These are phyloP conservation scores for Pardalotus punctatus DNA, from an alignment of 2,113 vertebrate genomes.

Conservation along the genomic window DNA sequence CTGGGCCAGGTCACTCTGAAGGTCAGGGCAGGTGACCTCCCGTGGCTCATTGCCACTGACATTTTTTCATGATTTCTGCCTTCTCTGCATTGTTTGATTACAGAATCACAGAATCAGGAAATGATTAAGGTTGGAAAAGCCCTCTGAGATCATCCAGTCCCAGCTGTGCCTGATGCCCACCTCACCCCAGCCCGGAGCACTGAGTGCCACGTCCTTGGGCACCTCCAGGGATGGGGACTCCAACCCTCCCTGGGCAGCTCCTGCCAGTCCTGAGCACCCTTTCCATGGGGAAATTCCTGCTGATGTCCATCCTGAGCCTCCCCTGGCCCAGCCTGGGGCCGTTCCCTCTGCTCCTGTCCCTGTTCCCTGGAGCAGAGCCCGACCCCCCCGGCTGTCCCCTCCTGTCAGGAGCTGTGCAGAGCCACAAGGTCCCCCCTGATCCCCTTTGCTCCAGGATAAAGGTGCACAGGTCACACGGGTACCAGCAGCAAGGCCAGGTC, in stretches of 20 bases:
- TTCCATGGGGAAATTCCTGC: neutral
- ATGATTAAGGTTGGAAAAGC: neutral
- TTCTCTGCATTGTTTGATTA: neutral
- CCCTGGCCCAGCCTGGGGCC: neutral
- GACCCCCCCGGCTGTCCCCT: neutral
- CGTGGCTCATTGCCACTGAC: neutral
- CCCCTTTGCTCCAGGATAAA: neutral
- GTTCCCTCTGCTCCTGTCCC: neutral
- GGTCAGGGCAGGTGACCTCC: neutral
- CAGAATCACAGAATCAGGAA: neutral
- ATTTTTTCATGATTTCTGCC: neutral
- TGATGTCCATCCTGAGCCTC: fast-evolving
- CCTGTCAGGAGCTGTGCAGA: neutral
- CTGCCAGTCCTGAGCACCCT: fast-evolving
- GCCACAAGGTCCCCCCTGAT: neutral
- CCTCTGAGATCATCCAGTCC: neutral
- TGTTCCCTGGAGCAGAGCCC: neutral
- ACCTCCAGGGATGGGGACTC: neutral
- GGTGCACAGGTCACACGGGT: neutral
- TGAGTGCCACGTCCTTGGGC: neutral
- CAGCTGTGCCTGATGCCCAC: neutral
- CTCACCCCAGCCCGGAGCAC: neutral
- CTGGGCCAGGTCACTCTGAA: neutral
- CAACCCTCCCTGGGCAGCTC: neutral
- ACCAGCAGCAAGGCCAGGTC: neutral